Percentiles rank a stretch among this genome's conserved stretches.
Evolutionary conservation across 2,797 vertebrate genomes (phyloP).

Genomic region (Molothrus ater): DNA sequence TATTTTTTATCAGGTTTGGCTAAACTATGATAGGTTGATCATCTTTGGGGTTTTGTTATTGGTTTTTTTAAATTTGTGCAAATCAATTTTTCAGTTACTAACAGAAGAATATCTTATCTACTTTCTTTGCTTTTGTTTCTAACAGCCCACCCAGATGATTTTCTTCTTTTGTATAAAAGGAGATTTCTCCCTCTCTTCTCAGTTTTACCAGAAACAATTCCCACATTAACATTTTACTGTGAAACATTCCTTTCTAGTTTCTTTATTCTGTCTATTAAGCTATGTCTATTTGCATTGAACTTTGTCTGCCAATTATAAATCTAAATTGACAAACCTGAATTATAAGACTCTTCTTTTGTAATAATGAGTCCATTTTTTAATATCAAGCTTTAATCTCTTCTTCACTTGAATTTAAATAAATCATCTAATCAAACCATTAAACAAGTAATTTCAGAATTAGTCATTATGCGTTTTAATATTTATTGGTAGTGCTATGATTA

Average conservation of each 20-base stretch:
- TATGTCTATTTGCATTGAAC: conserved; percentile 34
- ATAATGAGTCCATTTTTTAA: conserved; percentile 17
- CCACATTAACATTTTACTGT: conserved; percentile 4
- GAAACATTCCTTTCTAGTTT: neutral
- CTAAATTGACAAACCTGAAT: conserved; percentile 46
- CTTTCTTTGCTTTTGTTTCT: neutral
- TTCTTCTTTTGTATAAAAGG: neutral
- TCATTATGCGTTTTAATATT: neutral
- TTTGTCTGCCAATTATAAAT: conserved; percentile 42
- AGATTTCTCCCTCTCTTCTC: neutral
- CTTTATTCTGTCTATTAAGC: conserved; percentile 33
- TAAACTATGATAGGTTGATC: neutral
- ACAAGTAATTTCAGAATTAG: neutral
- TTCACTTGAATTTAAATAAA: conserved; percentile 41
- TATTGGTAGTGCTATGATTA: neutral
- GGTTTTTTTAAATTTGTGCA: neutral
- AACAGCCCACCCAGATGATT: neutral
- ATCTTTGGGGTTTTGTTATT: neutral
- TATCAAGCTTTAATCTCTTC: conserved; percentile 28
- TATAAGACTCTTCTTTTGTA: neutral
- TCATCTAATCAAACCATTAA: conserved; percentile 10
- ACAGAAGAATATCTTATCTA: neutral
- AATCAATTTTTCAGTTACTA: neutral
- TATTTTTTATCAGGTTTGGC: neutral
- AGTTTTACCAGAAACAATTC: neutral